Percentiles rank a stretch among this genome's conserved stretches.
These are phyloP conservation scores for Plestiodon gilberti DNA, from an alignment of 2,113 vertebrate species.

Conservation along the genomic window DNA sequence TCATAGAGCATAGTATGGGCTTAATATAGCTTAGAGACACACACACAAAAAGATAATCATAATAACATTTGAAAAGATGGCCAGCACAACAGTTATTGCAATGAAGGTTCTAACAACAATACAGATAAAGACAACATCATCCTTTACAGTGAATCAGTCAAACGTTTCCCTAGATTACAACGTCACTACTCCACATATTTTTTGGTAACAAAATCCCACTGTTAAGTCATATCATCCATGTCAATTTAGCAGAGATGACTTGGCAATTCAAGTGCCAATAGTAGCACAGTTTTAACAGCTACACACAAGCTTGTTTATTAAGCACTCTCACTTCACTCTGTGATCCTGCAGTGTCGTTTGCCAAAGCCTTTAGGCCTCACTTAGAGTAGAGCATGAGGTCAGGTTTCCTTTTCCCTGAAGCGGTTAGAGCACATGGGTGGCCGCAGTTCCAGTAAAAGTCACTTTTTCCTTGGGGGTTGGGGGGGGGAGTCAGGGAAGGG, in stretches of 20 bases:
- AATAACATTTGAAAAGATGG: background rate
- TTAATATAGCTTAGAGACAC: constrained; percentile 19
- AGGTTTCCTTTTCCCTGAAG: constrained; percentile 19
- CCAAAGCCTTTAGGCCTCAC: background rate
- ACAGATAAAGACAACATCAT: background rate
- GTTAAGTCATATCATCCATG: background rate
- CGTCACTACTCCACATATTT: background rate
- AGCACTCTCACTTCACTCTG: background rate
- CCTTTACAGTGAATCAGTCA: constrained; percentile 8
- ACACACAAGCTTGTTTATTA: constrained; percentile 29
- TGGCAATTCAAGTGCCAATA: constrained; percentile 7
- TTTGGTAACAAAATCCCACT: background rate
- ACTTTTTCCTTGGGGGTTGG: background rate
- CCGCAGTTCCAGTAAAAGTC: background rate
- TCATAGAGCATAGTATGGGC: background rate
- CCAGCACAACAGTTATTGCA: background rate
- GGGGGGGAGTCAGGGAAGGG: background rate
- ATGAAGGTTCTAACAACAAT: background rate
- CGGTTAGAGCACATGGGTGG: constrained; percentile 9
- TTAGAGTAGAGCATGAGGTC: background rate
- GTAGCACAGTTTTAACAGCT: background rate
- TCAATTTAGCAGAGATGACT: constrained; percentile 7
- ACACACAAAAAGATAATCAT: background rate
- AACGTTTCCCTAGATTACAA: background rate
- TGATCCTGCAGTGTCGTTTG: background rate